Evolutionary conservation across 53 echinoderm and acorn worm genomes (phyloP), one percentile per base, ranked within the genome.

Genomic region (Astropecten irregularis): DNA sequence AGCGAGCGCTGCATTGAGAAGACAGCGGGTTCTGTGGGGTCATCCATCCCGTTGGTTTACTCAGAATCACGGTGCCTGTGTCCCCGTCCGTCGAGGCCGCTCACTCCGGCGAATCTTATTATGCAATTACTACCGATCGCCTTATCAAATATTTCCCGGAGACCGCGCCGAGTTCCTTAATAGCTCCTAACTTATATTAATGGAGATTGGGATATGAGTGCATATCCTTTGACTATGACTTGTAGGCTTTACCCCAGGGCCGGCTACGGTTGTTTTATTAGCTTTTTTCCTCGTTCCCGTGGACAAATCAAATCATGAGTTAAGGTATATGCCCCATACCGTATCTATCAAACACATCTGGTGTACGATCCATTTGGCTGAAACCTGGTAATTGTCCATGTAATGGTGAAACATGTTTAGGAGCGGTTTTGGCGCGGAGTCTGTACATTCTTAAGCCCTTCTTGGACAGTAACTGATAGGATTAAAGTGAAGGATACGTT

Each of bases 91-190:
- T 6, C 42, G 6, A 11, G 6, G 42, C 36, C 39, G 62, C 64
- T 11, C 64, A 36, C 64, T 36, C 54, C 74, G 54, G 11, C 55
- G 74, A 74, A 74, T 74, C 74, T 74, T 74, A 74, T 74, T 74
- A 74, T 74, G 56, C 74, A 74, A 74, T 74, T 74, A 74, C 74
- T 74, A 74, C 74, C 74, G 74, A 74, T 74, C 74, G 55, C 74
- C 74, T 74, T 74, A 74, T 74, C 74, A 57, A 55, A 57, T 40
- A 74, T 54, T 74, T 56, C 58, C 57, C 74, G 28, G 13, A 57
- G 74, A 74, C 56, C 55, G 74, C 55, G 22, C 35, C 39, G 74
- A 23, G 13, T 37, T 55, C 74, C 18, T 42, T 74, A 74, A 74
- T 74, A 74, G 74, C 57, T 55, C 57, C 74, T 74, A 74, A 74